A percentile compares a stretch with the other conserved stretches of the same genome.
Evolutionary conservation across 2,888 invertebrate genomes (phyloP).

Genomic region (Cantharis rustica): DNA sequence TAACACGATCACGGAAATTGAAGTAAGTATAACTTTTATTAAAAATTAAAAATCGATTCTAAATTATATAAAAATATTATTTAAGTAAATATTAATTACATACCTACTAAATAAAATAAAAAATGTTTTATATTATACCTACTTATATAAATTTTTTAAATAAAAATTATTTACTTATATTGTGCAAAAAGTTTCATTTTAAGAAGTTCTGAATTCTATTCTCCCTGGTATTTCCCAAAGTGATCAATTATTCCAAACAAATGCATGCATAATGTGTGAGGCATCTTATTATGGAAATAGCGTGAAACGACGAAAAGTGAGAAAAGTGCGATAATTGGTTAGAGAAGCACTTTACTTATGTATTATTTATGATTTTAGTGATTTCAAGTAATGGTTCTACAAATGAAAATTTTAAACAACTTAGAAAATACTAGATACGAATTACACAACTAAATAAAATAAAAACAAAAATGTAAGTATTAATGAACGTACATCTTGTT

Average conservation of each 20-base stretch:
- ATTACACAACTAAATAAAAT: background rate
- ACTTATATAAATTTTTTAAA: too few species aligned
- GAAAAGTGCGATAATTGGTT: conserved; percentile 32
- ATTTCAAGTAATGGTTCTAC: conserved; percentile 24
- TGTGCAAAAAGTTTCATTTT: background rate
- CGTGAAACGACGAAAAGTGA: conserved; percentile 30
- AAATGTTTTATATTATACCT: too few species aligned
- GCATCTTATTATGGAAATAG: conserved; percentile 32
- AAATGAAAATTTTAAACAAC: conserved; percentile 18
- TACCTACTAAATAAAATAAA: too few species aligned
- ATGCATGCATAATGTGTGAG: conserved; percentile 32
- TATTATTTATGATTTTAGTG: conserved; percentile 30
- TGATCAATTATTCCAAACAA: conserved; percentile 32
- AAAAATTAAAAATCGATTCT: conserved; percentile 21
- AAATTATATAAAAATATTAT: conserved; percentile 9
- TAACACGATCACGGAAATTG: conserved; percentile 33
- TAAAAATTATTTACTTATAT: background rate
- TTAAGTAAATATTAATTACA: background rate
- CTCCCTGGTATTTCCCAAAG: conserved; percentile 22
- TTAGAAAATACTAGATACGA: background rate
- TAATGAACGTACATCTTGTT: too few species aligned
- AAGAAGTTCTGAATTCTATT: conserved; percentile 15
- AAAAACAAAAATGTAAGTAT: background rate
- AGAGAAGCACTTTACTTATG: conserved; percentile 31
- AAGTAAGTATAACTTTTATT: conserved; percentile 21